Percentiles rank a stretch among this genome's conserved stretches.
These are phyloP conservation scores for Dastarcus helophoroides DNA, from an alignment of 2,888 invertebrate genomes.

Conservation along the genomic window DNA sequence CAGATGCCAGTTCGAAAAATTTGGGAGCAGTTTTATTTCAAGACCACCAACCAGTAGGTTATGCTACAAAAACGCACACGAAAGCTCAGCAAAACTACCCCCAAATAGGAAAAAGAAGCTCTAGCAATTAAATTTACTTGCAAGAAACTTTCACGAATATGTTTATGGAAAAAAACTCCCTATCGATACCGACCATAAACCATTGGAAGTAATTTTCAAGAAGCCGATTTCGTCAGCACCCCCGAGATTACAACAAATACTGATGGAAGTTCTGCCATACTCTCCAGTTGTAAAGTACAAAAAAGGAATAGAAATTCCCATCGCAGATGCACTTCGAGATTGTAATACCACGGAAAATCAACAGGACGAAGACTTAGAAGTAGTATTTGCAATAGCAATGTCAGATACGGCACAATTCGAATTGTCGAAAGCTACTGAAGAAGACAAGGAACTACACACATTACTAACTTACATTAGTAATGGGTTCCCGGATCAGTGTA, in stretches of 20 bases:
- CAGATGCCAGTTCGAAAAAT: no score
- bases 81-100: conserved; percentile 19
- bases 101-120: conserved; percentile 20
- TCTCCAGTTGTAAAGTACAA: no score
- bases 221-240: conserved; percentile 16
- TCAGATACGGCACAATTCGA: background rate
- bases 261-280: no score
- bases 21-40: conserved; percentile 21
- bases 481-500: conserved; percentile 4
- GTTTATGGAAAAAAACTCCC: conserved; percentile 16
- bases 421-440: background rate
- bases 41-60: conserved; percentile 17
- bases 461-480: background rate
- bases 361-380: conserved; percentile 5
- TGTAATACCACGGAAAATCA: conserved; percentile 1
- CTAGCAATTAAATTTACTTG: no score
- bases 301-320: no score
- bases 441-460: conserved; percentile 3
- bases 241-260: conserved; percentile 16
- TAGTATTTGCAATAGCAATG: conserved; percentile 3
- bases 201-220: conserved; percentile 16
- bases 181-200: conserved; percentile 24
- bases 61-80: conserved; percentile 21
- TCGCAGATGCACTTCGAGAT: conserved; percentile 3
- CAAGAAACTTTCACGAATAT: conserved; percentile 21